phyloP scores from a whole-genome alignment of 2,888 invertebrate species.

The Chloroclystis v-ata region DNA sequence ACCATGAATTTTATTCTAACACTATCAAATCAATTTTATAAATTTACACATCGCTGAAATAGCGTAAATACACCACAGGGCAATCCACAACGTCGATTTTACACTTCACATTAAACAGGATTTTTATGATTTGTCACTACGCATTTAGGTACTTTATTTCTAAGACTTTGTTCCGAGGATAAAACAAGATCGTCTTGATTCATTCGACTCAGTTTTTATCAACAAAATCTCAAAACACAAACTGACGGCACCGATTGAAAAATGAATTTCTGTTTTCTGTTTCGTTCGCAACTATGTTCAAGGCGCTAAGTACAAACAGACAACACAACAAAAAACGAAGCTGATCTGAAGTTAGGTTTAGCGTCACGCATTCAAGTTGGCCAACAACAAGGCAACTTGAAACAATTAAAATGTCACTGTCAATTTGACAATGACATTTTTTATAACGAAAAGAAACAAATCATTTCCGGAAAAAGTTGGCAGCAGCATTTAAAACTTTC shows the following conservation, averaged over 20 bases:
- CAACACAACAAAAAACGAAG: neutral
- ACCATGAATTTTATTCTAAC: constrained; percentile 72
- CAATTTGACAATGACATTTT: neutral
- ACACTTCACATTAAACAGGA: constrained; percentile 67
- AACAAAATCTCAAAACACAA: constrained; percentile 57
- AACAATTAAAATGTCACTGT: constrained; percentile 3
- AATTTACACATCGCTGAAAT: constrained; percentile 72
- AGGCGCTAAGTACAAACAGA: neutral
- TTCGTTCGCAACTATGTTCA: constrained; percentile 13
- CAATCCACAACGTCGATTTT: constrained; percentile 57
- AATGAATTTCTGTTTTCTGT: constrained; percentile 34
- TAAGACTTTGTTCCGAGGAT: constrained; percentile 11
- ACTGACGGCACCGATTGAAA: constrained; percentile 32
- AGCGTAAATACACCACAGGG: constrained; percentile 69
- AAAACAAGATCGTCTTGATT: constrained; percentile 20
- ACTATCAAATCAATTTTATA: constrained; percentile 68
- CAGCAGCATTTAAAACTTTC: no score
- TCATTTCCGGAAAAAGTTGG: neutral
- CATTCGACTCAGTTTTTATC: constrained; percentile 31
- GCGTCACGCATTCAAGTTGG: constrained; percentile 1
- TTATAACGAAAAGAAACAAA: neutral
- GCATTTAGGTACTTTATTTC: constrained; percentile 3
- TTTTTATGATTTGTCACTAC: constrained; percentile 28
- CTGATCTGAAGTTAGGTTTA: constrained; percentile 8
- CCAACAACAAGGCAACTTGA: constrained; percentile 29